Percentiles rank a stretch among this genome's conserved stretches.
Conservation (phyloP, 2,888 invertebrate genomes). For the Phyto melanocephala region DNA sequence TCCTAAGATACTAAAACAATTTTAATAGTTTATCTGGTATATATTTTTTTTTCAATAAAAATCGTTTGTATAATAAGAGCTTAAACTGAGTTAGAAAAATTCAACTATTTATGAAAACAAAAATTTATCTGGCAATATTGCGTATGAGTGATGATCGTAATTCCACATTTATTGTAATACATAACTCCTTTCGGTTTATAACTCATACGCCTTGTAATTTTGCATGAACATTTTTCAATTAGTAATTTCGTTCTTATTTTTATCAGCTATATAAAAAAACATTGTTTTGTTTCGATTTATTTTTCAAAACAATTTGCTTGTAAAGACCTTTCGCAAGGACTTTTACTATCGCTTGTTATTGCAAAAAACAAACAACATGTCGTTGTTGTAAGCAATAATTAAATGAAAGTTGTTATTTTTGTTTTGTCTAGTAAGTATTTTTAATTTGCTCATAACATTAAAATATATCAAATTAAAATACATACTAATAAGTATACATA, state of each 20-base stretch:
- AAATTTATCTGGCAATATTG: not conserved
- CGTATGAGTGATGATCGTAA: conserved; percentile 35
- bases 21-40: too few relatives aligned
- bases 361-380: conserved; percentile 17
- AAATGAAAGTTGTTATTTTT: conserved; percentile 61
- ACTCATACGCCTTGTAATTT: conserved; percentile 33
- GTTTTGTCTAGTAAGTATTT: conserved; percentile 6
- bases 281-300: too few relatives aligned
- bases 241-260: not conserved
- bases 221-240: not conserved
- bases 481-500: not conserved
- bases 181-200: not conserved
- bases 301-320: conserved; percentile 17
- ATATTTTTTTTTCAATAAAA: too few relatives aligned
- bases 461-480: not conserved
- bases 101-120: not conserved
- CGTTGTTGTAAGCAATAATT: conserved; percentile 37
- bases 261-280: conserved; percentile 15
- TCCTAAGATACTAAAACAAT: too few relatives aligned
- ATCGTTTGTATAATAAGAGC: too few relatives aligned
- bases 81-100: too few relatives aligned
- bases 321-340: conserved; percentile 59
- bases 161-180: not conserved
- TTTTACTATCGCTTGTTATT: conserved; percentile 50
- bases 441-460: conserved; percentile 18